Base-by-base conservation (phyloP, 2,888 invertebrate species). In the Sthenelais limicola region DNA sequence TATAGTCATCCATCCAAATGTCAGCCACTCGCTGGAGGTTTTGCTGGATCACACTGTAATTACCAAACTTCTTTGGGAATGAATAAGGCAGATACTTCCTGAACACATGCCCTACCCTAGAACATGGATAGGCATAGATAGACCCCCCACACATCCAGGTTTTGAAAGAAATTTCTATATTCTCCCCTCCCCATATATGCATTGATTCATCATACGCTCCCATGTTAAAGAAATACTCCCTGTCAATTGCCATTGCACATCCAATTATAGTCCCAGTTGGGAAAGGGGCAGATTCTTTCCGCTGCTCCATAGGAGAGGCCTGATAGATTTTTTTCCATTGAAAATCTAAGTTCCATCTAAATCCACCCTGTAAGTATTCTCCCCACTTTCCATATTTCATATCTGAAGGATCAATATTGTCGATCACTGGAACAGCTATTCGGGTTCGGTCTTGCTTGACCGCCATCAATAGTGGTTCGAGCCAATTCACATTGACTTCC, bases 91-190 rank as follows among this genome's bases (percentile, higher is more conserved):
- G 95, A 75, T 97, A 91, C 87, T 97, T 97, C 79, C 98, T 91
- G 71, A 98, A 98, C 86, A 98, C 97, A 89, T 98, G 98, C 5
- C 98, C 98, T 56, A 98, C 97, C 89, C 97, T 97, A 9, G 96
- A 97, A 87, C 98, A 98, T 1, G 98, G 98, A 33, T 97, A 93
- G 78, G 98, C 97, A 89, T 97, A 96, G 79, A 98, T 89, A 0
- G 94, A 95, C 68, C 98, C 98, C 72, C 97, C 97, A 84, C 98
- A 98, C 98, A 98, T 98, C 98, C 98, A 98, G 21, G 96, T 95
- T 90, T 90, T 79, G 68, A 81, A 79, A 56, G 77, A 74, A 21
- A 77, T 49, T 67, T 77, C 77, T 48, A 77, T 62, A 48, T 77
- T 77, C 54, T 77, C 77, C n/a, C 77, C 77, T 12, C 77, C 77